Evolutionary conservation across 2,113 vertebrate species (phyloP), one percentile per base, ranked within the genome.

Genomic region (Rhabdornis inornatus): DNA sequence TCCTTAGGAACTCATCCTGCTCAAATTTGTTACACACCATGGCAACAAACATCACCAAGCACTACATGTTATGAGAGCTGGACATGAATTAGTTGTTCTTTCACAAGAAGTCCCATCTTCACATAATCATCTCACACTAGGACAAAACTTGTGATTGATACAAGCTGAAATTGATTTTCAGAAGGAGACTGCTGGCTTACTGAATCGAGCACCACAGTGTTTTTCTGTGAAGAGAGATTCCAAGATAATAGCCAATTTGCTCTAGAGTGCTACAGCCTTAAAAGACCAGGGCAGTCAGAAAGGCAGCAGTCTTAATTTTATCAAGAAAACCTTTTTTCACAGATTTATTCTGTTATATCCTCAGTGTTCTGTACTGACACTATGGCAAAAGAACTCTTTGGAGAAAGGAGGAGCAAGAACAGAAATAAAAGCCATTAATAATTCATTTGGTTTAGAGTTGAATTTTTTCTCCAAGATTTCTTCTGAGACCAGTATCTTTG

Each of bases 301-400:
- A 94, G 61, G 94, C 97, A 99, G 98, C 97, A 98, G 97, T 98
- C 98, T 97, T 96, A 98, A 85, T 98, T 98, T 98, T 97, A 95
- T 88, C 44, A 72, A 97, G 91, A 96, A 98, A 94, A 52, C 19
- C 33, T n/a, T 87, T 70, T 80, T 82, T 69, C 70, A 94, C 57
- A 96, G 61, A 92, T 92, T 96, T 92, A 94, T 93, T 63, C 60
- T 37, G 19, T 77, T 96, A 84, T 92, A 50, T 15, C 25, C 35
- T 77, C 70, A 74, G 47, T 47, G 12, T 75, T 77, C 56, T 78
- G 87, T 91, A 94, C 56, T n/a, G 9, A 45, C 42, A 37, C 19
- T 37, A 63, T 11, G 13, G 50, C 47, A 87, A 77, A 39, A n/a
- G 9, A 25, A 30, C 15, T 61, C 28, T 78, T 83, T 49, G 25